Percentiles rank a stretch among this genome's conserved stretches.
phyloP scores from a whole-genome alignment of 1,140 invertebrate species.

The Drosophila athabasca region DNA sequence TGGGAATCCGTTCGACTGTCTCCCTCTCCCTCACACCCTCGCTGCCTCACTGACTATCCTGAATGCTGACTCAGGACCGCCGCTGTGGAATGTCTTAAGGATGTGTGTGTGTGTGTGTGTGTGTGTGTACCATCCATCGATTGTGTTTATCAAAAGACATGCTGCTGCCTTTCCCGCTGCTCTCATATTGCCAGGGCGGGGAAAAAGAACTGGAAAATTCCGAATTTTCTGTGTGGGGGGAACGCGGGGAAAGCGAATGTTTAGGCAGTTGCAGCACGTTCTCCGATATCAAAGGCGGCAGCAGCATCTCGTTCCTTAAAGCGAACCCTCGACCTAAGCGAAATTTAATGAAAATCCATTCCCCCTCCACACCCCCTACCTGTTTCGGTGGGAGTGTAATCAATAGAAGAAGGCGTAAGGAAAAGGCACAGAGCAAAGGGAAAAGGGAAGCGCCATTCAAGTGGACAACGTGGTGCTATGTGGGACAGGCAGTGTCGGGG shows the following conservation, averaged over 20 bases:
- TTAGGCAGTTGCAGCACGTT: constrained; percentile 67
- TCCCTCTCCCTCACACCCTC: no score
- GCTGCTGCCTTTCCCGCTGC: constrained; percentile 16
- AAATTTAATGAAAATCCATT: constrained; percentile 68
- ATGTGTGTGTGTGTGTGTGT: no score
- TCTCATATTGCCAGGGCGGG: constrained; percentile 30
- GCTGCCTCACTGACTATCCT: background rate
- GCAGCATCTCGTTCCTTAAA: background rate
- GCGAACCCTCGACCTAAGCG: constrained; percentile 20
- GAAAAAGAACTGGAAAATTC: constrained; percentile 56
- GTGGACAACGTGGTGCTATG: constrained; percentile 27
- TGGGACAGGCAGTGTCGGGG: background rate
- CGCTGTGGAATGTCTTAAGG: constrained; percentile 9
- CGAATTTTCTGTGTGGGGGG: constrained; percentile 22
- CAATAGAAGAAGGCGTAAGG: constrained; percentile 18
- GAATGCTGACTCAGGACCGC: constrained; percentile 29
- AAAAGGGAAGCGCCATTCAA: background rate
- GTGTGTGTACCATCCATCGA: constrained; percentile 16
- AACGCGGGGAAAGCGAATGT: background rate
- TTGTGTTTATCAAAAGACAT: constrained; percentile 57
- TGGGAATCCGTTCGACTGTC: background rate
- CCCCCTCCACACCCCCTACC: background rate
- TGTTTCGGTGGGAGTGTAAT: constrained; percentile 16
- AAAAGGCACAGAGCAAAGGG: constrained; percentile 8
- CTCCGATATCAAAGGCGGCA: constrained; percentile 54